Evolutionary conservation across 2,113 vertebrate species (phyloP), one percentile per base, ranked within the genome.

Genomic region (Epinephelus lanceolatus): DNA sequence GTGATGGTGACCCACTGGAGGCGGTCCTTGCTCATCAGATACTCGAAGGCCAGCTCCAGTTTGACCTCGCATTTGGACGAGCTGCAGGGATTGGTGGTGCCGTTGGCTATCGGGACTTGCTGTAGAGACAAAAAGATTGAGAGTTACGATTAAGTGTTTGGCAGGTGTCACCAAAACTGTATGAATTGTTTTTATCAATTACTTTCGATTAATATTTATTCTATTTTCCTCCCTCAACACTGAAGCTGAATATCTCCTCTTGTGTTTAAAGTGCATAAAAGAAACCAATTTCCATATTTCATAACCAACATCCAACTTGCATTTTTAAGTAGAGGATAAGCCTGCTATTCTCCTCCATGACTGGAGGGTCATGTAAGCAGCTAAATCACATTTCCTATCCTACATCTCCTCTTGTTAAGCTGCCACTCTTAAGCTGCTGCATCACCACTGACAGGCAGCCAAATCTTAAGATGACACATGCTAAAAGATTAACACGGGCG

Each of bases 1-100:
- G 97, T 98, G 96, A 99, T 99, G 92, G 98, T 99, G 91, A 99
- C 97, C 98, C 98, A 99, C 92, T 99, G 98, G 62, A 99, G 96
- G 49, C 97, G 96, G 88, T 99, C 98, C 90, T 99, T 99, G 94
- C 98, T 98, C 98, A 99, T 99, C 85, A 99, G 96, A 84, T 99
- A 99, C 92, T 99, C 98, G 0, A 99, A 99, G 84, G 98, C 97
- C 94, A 99, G 87, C 89, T 99, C 98, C 91, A 99, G 94, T 69
- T 98, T 98, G n/a, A 98, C 96, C 66, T 99, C 98, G 0, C 96
- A 96, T 85, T 98, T 97, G 66, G 95, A 92, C 0, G 95, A 94
- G 2, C 95, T 95, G 93, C 96, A 96, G 60, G 96, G 95, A 68
- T 95, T 97, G 0, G 94, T 94, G 0, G 96, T 96, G 72, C 98